Base-by-base conservation (phyloP, 92 coral and sea anemone genomes). In the Plumapathes pennacea region DNA sequence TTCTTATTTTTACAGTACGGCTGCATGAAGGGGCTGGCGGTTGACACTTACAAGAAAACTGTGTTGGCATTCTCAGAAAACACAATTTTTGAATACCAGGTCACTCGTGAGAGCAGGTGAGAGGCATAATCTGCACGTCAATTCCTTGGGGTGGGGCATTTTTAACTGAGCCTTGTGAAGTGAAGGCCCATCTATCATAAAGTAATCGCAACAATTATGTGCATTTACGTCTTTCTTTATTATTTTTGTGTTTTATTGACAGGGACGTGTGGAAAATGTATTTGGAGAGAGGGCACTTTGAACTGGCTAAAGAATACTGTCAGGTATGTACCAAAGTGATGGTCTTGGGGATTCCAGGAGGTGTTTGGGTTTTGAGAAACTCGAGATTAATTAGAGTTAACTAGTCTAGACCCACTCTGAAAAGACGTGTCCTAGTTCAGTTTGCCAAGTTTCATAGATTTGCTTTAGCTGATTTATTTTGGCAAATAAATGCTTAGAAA, bases 201-300 rank as follows among this genome's bases (percentile, higher is more conserved):
- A 20, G 33, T 26, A 20, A 25, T 21, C 32, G 10, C 15, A 18
- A 24, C 58, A 28, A 10, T 4, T 21, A 51, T 12, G 29, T 1
- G n/a, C n/a, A n/a, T n/a, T n/a, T n/a, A n/a, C n/a, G n/a, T n/a
- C n/a, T n/a, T n/a, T n/a, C n/a, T n/a, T n/a, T n/a, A n/a, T n/a
- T 25, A 6, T 38, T 22, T n/a, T 46, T 19, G 13, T 68, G 22
- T 52, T 74, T 45, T 29, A 2, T 9, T 25, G 20, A 15, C 47
- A 88, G 98, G 71, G 94, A 92, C 77, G 98, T 92, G 38, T 92
- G 98, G 98, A 89, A 82, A 49, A 80, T 92, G 96, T 88, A 92
- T 58, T 61, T 92, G 53, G 95, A 92, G 57, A 88, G 72, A 50
- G 98, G 90, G 10, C 85, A 80, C 48, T 92, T 92, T 80, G 98